Percentiles rank a stretch among this genome's conserved stretches.
phyloP scores from a whole-genome alignment of 2,888 invertebrate genomes.

The Brenthis ino region DNA sequence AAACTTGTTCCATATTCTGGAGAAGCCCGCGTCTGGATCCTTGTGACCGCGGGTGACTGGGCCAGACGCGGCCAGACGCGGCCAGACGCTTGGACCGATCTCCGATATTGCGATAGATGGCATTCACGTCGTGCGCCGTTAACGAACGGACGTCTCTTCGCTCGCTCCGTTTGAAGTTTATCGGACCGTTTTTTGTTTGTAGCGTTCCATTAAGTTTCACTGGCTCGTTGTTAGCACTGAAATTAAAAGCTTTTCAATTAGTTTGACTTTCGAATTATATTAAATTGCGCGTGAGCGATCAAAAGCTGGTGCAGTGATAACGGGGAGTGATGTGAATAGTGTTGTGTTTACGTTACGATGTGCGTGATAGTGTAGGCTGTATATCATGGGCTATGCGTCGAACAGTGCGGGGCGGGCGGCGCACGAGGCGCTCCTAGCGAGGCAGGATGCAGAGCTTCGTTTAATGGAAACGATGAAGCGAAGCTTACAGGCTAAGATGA shows the following conservation, averaged over 20 bases:
- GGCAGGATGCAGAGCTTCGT: slow-evolving; percentile 96
- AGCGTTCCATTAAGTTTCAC: slow-evolving; percentile 52
- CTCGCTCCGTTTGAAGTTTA: slow-evolving; percentile 42
- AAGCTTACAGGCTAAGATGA: slow-evolving; percentile 92
- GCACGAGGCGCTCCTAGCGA: slow-evolving; percentile 93
- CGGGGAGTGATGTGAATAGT: slow-evolving; percentile 71
- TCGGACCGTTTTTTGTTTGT: slow-evolving; percentile 54
- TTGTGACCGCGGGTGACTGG: slow-evolving; percentile 50
- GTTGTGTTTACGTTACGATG: slow-evolving; percentile 75
- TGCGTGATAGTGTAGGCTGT: slow-evolving; percentile 59
- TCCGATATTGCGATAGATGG: slow-evolving; percentile 59
- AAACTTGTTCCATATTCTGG: slow-evolving; percentile 48
- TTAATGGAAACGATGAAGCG: slow-evolving; percentile 95
- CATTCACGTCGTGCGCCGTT: slow-evolving; percentile 70
- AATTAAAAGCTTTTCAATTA: slow-evolving; percentile 42
- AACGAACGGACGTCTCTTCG: slow-evolving; percentile 60
- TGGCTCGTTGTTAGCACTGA: slow-evolving; percentile 46
- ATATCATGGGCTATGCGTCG: slow-evolving; percentile 91
- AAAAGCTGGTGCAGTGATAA: slow-evolving; percentile 65
- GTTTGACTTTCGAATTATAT: slow-evolving; percentile 23
- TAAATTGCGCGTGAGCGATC: slow-evolving; percentile 56
- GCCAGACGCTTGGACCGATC: slow-evolving; percentile 45
- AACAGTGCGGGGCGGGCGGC: slow-evolving; percentile 93
- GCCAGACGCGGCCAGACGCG: slow-evolving; percentile 45
- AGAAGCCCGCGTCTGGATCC: slow-evolving; percentile 45